A percentile compares a stretch with the other conserved stretches of the same genome.
These are phyloP conservation scores for Tetrapedia diversipes DNA, from an alignment of 2,888 invertebrate species.

Conservation along the genomic window DNA sequence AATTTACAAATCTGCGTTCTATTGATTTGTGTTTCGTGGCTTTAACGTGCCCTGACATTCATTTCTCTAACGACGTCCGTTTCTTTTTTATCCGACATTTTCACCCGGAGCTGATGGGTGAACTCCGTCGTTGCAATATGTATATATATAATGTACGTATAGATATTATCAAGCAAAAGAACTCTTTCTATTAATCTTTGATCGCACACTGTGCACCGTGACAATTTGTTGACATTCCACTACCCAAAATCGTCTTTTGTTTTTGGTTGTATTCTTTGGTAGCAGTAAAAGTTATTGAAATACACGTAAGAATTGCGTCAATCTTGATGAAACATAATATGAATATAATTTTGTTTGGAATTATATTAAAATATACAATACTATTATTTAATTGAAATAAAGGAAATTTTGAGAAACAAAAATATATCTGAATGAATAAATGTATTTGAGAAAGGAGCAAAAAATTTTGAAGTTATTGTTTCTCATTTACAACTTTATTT, in stretches of 20 bases:
- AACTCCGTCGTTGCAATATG: constrained; percentile 13
- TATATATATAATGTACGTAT: constrained; percentile 22
- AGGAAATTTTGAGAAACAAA: neutral
- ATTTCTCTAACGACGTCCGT: constrained; percentile 24
- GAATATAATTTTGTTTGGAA: neutral
- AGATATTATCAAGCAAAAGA: constrained; percentile 2
- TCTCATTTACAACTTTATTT: neutral
- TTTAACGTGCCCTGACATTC: constrained; percentile 9
- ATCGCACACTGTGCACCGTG: constrained; percentile 13
- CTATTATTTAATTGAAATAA: neutral
- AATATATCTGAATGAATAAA: neutral
- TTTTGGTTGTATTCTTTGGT: constrained; percentile 1
- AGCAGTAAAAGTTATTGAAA: constrained; percentile 1
- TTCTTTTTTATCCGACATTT: constrained; percentile 50
- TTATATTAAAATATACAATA: neutral
- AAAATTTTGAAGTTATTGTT: neutral
- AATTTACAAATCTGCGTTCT: neutral
- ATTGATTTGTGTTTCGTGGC: constrained; percentile 1
- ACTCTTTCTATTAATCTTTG: neutral
- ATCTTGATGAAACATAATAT: neutral
- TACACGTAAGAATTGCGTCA: neutral
- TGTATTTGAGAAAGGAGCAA: neutral
- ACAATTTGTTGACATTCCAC: constrained; percentile 11
- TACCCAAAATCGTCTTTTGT: constrained; percentile 16
- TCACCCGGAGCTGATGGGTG: constrained; percentile 40